Conservation (phyloP, 1,140 invertebrate genomes). For the Sitobion miscanthi region DNA sequence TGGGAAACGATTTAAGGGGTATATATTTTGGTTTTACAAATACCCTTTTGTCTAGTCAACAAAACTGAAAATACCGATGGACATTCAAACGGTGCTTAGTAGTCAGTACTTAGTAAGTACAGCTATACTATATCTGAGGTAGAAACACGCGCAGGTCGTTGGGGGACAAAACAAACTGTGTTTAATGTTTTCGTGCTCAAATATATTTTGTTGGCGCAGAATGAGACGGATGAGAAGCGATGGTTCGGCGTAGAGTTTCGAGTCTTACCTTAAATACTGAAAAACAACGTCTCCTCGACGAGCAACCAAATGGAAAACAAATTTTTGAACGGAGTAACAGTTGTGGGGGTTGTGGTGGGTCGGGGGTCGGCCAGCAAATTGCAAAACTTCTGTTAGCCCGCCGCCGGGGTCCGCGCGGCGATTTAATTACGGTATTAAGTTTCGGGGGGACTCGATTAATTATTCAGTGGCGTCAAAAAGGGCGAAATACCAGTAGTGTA, state of each 20-base stretch:
- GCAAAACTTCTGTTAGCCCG: conserved; percentile 47
- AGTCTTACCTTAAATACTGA: background rate
- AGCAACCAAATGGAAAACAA: background rate
- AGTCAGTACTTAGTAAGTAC: no score
- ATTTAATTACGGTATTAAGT: conserved; percentile 56
- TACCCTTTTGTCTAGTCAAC: background rate
- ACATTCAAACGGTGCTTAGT: background rate
- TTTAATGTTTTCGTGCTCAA: background rate
- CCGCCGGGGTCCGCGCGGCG: conserved; percentile 12
- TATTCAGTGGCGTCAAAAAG: conserved; percentile 42
- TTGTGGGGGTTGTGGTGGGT: background rate
- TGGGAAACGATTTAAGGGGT: background rate
- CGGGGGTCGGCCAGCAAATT: background rate
- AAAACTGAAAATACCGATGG: background rate
- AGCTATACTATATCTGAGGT: no score
- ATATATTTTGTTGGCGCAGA: background rate
- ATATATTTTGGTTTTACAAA: background rate
- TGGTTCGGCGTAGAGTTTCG: background rate
- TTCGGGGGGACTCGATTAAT: conserved; percentile 34
- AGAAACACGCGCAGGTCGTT: background rate
- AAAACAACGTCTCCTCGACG: background rate
- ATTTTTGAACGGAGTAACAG: background rate
- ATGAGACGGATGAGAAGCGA: no score
- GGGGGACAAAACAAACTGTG: background rate
- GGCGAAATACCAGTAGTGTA: background rate